Evolutionary conservation across 1,140 invertebrate species (phyloP), one percentile per base, ranked within the genome.

Genomic region (Gryon sp.): DNA sequence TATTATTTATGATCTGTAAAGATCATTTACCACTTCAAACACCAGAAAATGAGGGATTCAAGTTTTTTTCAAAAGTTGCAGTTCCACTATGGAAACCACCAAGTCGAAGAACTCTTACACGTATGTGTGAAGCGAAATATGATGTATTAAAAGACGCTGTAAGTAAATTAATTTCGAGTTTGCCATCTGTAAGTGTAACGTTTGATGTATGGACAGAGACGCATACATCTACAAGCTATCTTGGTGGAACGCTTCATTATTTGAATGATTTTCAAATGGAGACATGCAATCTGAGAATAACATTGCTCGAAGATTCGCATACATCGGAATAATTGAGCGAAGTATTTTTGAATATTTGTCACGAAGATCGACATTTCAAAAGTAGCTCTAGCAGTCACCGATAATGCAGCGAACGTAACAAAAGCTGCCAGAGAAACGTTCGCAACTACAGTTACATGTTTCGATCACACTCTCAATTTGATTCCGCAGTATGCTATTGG

Each of bases 381-480:
- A 22, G 59, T 55, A 0, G 2, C 41, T 1, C 12, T 55, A 0
- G 32, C 14, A 22, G 41, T 63, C 0, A 63, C 59, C 7, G 40
- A 73, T 32, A 73, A 73, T 32, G 68, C 68, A 0, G 12, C 20
- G 3, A 63, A 73, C 30, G 63, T 73, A 11, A 16, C 30, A 11
- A 55, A 62, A 43, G 57, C 68, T 24, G 38, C 55, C 5, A 59
- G 15, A 41, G 36, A 48, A 36, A 16, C 12, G 2, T 70, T 60
- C 18, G 3, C 0, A 16, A 15, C 12, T 2, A 20, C 12, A 11
- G 4, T 62, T 12, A 43, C 36, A 4, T 53, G 55, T 22, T 72
- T 63, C 5, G 57, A 43, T 4, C 57, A 63, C 12, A 55, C 48
- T 0, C 22, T 63, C 8, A 55, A 72, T 32, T 30, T 72, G 4